Evolutionary conservation across 2,797 vertebrate genomes (phyloP).

Genomic region (Lutjanus campechanus): DNA sequence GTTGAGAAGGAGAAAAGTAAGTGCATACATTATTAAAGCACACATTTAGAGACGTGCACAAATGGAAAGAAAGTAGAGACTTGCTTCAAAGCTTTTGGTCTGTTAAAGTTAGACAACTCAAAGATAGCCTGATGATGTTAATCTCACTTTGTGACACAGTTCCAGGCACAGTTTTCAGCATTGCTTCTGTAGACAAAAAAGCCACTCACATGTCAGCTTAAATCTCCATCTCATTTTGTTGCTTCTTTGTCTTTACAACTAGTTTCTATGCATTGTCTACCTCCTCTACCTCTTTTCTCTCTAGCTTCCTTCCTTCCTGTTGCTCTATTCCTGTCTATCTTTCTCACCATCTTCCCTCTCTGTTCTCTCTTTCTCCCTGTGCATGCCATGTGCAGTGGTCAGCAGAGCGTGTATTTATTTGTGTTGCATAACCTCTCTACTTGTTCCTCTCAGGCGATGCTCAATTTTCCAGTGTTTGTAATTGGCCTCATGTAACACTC

Average conservation of each 20-base stretch:
- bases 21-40: constrained; percentile 33
- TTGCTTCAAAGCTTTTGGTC: background rate
- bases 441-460: constrained; percentile 15
- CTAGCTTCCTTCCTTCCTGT: constrained; percentile 36
- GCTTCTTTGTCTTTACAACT: background rate
- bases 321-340: constrained; percentile 36
- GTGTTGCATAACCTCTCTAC: constrained; percentile 56
- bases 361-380: constrained; percentile 9
- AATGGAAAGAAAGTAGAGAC: background rate
- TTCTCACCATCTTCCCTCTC: constrained; percentile 15
- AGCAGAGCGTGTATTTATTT: constrained; percentile 47
- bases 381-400: constrained; percentile 41
- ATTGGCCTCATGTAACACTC: constrained; percentile 25
- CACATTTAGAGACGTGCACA: background rate
- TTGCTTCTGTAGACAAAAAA: constrained; percentile 1
- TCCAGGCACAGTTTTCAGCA: background rate
- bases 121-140: background rate
- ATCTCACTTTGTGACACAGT: background rate
- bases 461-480: constrained; percentile 7
- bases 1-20: constrained; percentile 99
- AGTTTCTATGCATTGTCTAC: background rate
- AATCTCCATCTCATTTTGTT: background rate
- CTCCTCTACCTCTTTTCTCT: background rate
- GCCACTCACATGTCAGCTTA: background rate
- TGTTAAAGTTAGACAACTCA: background rate